Evolutionary conservation across 2,888 invertebrate species (phyloP), one percentile per base, ranked within the genome.

Genomic region (Blera fallax): DNA sequence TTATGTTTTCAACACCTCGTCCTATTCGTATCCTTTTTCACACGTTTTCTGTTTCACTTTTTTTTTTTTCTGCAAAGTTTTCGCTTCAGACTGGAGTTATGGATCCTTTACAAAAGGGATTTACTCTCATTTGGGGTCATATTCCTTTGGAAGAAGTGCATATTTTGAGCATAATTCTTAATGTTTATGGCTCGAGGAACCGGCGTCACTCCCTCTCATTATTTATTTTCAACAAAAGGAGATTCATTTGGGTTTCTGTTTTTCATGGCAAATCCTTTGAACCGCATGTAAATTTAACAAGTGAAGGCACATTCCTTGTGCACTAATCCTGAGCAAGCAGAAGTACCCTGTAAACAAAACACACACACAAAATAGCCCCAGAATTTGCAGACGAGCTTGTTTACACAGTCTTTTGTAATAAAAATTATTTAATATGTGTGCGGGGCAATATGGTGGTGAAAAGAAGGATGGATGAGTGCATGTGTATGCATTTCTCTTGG

Each of bases 201-300:
- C 27, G 10, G 40, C 43, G 18, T 50, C 60, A 54, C 24, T 14
- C 52, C n/a, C 58, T 48, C 62, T 72, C 73, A 37, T 74, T 70
- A 37, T 80, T 65, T 70, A 70, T 80, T 70, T 76, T 21, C 21
- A 69, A 84, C 84, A 84, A 85, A 85, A 60, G 79, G 45, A 52
- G 58, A 56, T 72, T 64, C 50, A 34, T 2, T 64, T 40, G 67
- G 18, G 10, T 64, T 72, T 74, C 56, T 40, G 11, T 65, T 48
- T 64, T 64, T 43, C 65, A 64, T 74, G 50, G 58, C 64, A 67
- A 80, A 80, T 76, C 70, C 74, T 58, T 58, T 74, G 84, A 85
- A 80, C 74, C 84, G 45, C 81, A 80, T 80, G 80, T 72, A 76
- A 80, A 80, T 76, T 70, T 85, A 85, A 81, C 70, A 80, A 85